Evolutionary conservation across 64 coral and sea anemone genomes (phyloP).

Genomic region (Montipora efflorescens): DNA sequence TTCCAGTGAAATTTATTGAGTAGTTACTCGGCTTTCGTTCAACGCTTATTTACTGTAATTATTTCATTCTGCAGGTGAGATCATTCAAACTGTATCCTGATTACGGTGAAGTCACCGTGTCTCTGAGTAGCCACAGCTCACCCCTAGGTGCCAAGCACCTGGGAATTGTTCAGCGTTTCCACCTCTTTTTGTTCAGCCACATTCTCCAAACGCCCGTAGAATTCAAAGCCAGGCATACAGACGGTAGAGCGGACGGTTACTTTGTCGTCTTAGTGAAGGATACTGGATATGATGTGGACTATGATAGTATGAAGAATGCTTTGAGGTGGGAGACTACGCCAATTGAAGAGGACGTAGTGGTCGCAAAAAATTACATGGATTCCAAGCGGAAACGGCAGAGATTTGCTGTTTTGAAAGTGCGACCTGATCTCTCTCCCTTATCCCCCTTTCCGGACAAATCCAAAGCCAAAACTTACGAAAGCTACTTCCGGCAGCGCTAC

Average conservation of each 20-base stretch:
- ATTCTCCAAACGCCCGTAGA: constrained; percentile 52
- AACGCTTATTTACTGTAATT: too few relatives aligned
- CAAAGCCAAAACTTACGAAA: constrained; percentile 74
- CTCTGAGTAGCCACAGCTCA: background rate
- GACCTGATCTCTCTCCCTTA: constrained; percentile 58
- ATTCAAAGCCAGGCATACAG: background rate
- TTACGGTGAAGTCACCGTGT: constrained; percentile 60
- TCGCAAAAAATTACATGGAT: constrained; percentile 26
- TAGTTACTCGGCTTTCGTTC: too few relatives aligned
- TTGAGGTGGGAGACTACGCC: background rate
- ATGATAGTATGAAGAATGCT: background rate
- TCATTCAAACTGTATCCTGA: constrained; percentile 74
- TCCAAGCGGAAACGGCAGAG: background rate
- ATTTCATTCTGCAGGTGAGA: constrained; percentile 7
- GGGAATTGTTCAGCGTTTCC: constrained; percentile 29
- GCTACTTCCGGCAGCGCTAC: constrained; percentile 57
- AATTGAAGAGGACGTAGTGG: constrained; percentile 12
- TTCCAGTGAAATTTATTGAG: too few relatives aligned
- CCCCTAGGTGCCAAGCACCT: background rate
- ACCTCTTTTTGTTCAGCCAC: constrained; percentile 44
- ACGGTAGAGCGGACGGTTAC: constrained; percentile 47
- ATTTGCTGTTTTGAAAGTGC: constrained; percentile 53
- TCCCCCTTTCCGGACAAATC: constrained; percentile 76
- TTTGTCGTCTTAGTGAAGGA: constrained; percentile 52
- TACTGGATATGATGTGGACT: background rate